Base-by-base conservation (phyloP, 2,888 invertebrate species). In the Rhagium mordax region DNA sequence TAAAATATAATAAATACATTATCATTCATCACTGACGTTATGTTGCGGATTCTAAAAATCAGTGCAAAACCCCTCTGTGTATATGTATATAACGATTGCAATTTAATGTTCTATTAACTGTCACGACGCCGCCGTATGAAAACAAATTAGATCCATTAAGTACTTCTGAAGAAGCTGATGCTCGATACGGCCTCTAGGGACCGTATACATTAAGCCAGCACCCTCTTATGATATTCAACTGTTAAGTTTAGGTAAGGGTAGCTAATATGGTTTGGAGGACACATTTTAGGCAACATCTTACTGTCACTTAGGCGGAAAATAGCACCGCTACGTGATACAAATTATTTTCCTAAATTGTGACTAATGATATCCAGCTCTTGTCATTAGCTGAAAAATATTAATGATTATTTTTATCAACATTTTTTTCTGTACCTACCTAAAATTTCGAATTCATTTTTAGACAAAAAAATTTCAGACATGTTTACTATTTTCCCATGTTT, bases 71-170 rank as follows among this genome's bases (percentile, higher is more conserved):
- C 29, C 51, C 33, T 20, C n/a, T n/a, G n/a, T n/a, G n/a, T n/a
- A n/a, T 49, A 49, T 57, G 4, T 53, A 69, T 69, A 51, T 49
- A 27, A 47, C 20, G 33, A 16, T 41, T 24, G 41, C n/a, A 4
- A 57, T 47, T 67, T 67, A 67, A 41, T 67, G 53, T 20, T 48
- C 48, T 68, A 21, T 68, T 68, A 68, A 48, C 68, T 51, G 41
- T 65, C 59, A 57, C 59, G 18, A 27, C 48, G 27, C 49, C 59
- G 18, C 24, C 48, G 27, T 59, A 55, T 70, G 64, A 55, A 64
- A 70, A 70, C 70, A 64, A 64, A 70, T 65, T 70, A 70, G 65
- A 57, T 64, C 29, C 57, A 70, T 70, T 70, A 65, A 70, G 53
- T 53, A 48, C 64, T 57, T 29, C 65, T 65, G 70, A 59, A 70